These are phyloP conservation scores for Ramazzottius varieornatus DNA, from an alignment of 2,888 invertebrate genomes.

Conservation along the genomic window DNA sequence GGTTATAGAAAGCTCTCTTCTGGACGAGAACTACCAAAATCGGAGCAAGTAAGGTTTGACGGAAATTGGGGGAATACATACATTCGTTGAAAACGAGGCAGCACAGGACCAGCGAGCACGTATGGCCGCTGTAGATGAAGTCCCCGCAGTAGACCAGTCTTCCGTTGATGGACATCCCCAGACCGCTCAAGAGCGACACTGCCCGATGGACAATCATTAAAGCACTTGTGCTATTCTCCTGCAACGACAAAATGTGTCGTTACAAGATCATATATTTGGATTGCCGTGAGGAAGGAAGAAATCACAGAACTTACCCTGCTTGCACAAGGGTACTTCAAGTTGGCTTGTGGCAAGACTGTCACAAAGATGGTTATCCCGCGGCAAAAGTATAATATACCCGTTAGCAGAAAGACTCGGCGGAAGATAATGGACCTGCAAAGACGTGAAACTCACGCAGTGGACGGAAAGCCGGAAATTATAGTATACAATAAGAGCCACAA, in stretches of 20 bases:
- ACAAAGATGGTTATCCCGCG: constrained; percentile 5
- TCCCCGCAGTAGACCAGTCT: constrained; percentile 4
- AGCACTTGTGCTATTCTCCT: not conserved
- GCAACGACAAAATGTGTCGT: too few species aligned
- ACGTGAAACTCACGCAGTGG: too few species aligned
- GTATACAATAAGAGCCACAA: not conserved
- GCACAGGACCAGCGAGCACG: not conserved
- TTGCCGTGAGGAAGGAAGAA: not conserved
- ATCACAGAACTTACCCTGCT: too few species aligned
- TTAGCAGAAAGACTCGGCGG: not conserved
- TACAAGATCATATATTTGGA: too few species aligned
- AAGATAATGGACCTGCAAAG: not conserved
- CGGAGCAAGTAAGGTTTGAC: too few species aligned
- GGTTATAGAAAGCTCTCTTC: too few species aligned
- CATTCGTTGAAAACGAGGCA: not conserved
- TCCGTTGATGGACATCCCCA: constrained; percentile 3
- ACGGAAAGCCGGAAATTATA: too few species aligned
- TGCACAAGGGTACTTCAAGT: not conserved
- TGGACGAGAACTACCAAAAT: too few species aligned
- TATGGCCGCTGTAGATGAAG: constrained; percentile 4
- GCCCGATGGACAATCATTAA: not conserved
- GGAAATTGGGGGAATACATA: too few species aligned
- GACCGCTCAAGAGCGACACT: not conserved
- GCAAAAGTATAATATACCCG: not conserved
- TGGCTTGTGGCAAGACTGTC: constrained; percentile 1